These are phyloP conservation scores for Drepana falcataria DNA, from an alignment of 2,888 invertebrate genomes.

Conservation along the genomic window DNA sequence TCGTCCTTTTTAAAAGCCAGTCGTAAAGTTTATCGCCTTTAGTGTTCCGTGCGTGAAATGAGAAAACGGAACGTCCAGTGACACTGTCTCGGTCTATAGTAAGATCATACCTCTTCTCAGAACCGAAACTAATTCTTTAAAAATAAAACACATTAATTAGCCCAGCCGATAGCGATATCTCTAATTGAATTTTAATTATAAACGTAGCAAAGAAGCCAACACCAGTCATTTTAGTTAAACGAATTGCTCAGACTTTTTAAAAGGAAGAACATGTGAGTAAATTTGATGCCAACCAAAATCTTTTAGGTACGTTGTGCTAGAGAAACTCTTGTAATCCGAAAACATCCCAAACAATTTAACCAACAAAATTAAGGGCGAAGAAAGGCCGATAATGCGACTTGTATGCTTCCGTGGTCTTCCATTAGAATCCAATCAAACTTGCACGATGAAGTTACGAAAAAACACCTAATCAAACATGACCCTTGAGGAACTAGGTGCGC, in stretches of 20 bases:
- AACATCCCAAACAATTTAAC: conserved; percentile 26
- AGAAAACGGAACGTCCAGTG: conserved; percentile 30
- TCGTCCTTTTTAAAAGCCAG: conserved; percentile 59
- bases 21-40: conserved; percentile 69
- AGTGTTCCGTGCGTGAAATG: conserved; percentile 55
- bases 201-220: neutral
- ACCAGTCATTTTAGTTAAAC: neutral
- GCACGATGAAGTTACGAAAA: conserved; percentile 51
- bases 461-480: conserved; percentile 50
- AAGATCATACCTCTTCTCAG: neutral
- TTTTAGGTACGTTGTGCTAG: conserved; percentile 5
- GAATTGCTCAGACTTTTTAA: neutral
- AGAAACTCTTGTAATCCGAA: conserved; percentile 8
- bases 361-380: conserved; percentile 28
- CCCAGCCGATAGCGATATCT: neutral
- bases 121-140: neutral
- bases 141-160: neutral
- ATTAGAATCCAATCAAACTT: conserved; percentile 63
- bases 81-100: conserved; percentile 1
- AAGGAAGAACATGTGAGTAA: neutral
- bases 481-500: conserved; percentile 25
- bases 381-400: conserved; percentile 42
- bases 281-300: conserved; percentile 11
- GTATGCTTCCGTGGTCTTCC: conserved; percentile 34
- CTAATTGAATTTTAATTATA: neutral